Percentiles rank a stretch among this genome's conserved stretches.
Conservation (phyloP, 2,888 invertebrate genomes). For the Syrphus vitripennis region DNA sequence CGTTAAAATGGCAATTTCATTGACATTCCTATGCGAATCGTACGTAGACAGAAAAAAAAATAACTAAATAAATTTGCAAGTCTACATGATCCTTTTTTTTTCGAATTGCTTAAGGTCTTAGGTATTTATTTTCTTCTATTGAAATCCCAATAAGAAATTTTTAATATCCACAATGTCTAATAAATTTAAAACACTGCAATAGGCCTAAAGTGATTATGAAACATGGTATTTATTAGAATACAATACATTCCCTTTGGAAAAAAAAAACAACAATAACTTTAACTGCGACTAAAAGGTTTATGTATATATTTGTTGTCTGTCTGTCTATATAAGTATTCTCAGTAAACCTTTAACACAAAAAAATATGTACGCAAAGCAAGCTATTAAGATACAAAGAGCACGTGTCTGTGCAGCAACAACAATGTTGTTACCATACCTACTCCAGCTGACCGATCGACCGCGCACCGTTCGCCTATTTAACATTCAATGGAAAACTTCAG, state of each 20-base stretch:
- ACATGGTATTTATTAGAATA: conserved; percentile 28
- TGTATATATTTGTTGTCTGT: not conserved
- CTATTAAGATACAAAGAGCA: conserved; percentile 43
- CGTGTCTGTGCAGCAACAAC: conserved; percentile 43
- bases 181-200: not conserved
- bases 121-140: not conserved
- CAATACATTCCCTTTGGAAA: not conserved
- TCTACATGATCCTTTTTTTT: conserved; percentile 20
- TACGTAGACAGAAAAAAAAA: not conserved
- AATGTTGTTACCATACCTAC: not conserved
- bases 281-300: not conserved
- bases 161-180: conserved; percentile 15
- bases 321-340: no score
- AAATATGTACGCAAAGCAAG: not conserved
- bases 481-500: conserved; percentile 69
- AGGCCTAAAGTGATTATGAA: conserved; percentile 36
- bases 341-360: conserved; percentile 8
- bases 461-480: conserved; percentile 42
- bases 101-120: conserved; percentile 21
- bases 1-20: conserved; percentile 21
- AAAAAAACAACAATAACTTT: not conserved
- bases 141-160: not conserved
- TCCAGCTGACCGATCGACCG: not conserved
- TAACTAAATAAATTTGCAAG: not conserved
- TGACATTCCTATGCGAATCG: conserved; percentile 28